Base-by-base conservation (phyloP, 2,797 vertebrate genomes). In the Cuculus canorus region DNA sequence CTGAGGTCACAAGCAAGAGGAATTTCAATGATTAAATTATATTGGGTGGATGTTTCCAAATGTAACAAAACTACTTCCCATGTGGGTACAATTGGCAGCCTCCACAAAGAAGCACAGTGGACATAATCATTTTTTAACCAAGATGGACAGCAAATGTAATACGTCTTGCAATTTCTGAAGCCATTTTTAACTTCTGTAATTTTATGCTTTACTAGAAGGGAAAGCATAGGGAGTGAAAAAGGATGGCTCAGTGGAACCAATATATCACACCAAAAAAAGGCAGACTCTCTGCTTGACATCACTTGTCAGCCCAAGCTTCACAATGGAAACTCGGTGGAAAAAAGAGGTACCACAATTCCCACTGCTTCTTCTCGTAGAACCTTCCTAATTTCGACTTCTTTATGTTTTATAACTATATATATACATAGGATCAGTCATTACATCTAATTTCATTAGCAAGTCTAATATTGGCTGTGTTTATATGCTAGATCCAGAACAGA, bases 1-100 rank as follows among this genome's bases (percentile, higher is more conserved):
- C 68, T 73, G 60, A 88, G 33, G 33, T 86, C 85, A 84, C 27
- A 76, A 82, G 32, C 30, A 79, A 95, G 80, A 86, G 19, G 57
- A 68, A 90, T 88, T 94, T 95, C 59, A 82, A 87, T 82, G 65
- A 92, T 77, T 89, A 72, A 78, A 89, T 92, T 76, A 59, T 35
- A 69, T 37, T 59, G 32, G 17, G 50, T 72, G 43, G 17, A 65
- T 64, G 28, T 78, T 95, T 90, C 80, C 82, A 86, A 93, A 57
- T 12, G 76, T 57, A 86, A 73, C 27, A 77, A 60, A 84, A 68
- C 50, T 80, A 0, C 32, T 82, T 95, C 86, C 94, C 53, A 25
- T 63, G 78, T 68, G 86, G 33, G 71, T 70, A 77, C 50, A 92
- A 60, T 33, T 96, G 88, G 81, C 90, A 92, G 75, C 60, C 73